phyloP scores from a whole-genome alignment of 1,140 invertebrate genomes.

The Drosophila navojoa region DNA sequence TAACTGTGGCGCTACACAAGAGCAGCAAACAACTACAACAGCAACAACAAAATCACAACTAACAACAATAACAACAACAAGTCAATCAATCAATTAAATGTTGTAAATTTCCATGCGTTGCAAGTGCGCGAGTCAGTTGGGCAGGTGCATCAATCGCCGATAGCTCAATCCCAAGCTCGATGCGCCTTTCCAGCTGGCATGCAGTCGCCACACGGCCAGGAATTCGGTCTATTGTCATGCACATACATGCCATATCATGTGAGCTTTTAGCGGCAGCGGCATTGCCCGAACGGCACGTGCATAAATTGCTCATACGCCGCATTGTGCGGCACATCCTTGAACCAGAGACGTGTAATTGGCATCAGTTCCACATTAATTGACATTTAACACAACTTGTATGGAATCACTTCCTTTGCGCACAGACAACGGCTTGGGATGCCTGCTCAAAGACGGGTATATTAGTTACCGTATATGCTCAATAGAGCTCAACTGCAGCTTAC shows the following conservation, averaged over 20 bases:
- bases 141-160: slow-evolving; percentile 49
- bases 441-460: too few relatives aligned
- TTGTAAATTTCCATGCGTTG: slow-evolving; percentile 59
- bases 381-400: neutral
- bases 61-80: slow-evolving; percentile 11
- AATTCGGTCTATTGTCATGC: slow-evolving; percentile 40
- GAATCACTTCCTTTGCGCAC: neutral
- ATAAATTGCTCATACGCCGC: slow-evolving; percentile 47
- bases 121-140: slow-evolving; percentile 8
- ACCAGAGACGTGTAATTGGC: slow-evolving; percentile 25
- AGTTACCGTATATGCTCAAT: too few relatives aligned
- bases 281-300: slow-evolving; percentile 34
- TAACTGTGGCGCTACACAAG: slow-evolving; percentile 69
- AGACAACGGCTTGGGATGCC: neutral
- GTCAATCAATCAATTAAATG: slow-evolving; percentile 49
- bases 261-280: neutral
- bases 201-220: slow-evolving; percentile 21
- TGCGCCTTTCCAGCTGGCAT: slow-evolving; percentile 35
- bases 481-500: too few relatives aligned
- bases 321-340: slow-evolving; percentile 39
- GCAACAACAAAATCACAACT: slow-evolving; percentile 16
- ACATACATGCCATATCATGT: neutral
- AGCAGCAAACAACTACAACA: slow-evolving; percentile 3
- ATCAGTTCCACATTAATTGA: neutral
- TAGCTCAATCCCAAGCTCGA: slow-evolving; percentile 39